A percentile compares a stretch with the other conserved stretches of the same genome.
Conservation (phyloP, 2,113 vertebrate species). For the Gracilinanus agilis region DNA sequence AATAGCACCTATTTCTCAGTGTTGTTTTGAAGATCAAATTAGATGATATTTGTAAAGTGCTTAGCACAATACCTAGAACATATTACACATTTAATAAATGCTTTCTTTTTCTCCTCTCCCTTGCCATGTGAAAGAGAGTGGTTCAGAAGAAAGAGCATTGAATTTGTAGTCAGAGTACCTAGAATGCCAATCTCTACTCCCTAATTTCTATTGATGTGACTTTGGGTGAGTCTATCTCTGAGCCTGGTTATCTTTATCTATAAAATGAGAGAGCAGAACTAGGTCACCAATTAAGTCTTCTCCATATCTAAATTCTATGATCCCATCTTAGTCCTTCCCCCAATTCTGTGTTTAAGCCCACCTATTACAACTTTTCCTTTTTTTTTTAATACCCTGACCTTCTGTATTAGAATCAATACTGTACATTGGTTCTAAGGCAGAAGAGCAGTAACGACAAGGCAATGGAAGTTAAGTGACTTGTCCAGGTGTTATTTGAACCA, state of each 20-base stretch:
- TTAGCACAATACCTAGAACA: neutral
- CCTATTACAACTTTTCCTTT: neutral
- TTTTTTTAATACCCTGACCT: no score
- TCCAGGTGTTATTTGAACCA: no score
- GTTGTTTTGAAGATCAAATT: neutral
- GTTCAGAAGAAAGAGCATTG: neutral
- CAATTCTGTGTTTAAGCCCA: neutral
- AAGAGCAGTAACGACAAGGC: no score
- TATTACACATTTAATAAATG: no score
- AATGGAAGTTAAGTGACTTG: no score
- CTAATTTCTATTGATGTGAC: neutral
- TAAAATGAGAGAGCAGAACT: neutral
- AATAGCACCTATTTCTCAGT: neutral
- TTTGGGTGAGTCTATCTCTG: neutral
- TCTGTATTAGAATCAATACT: no score
- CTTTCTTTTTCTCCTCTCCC: neutral
- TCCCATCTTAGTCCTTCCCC: neutral
- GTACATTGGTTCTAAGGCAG: no score
- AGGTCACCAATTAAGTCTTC: neutral
- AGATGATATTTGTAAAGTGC: neutral
- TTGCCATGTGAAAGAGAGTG: neutral
- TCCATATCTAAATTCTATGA: neutral
- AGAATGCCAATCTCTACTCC: neutral
- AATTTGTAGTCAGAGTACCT: neutral
- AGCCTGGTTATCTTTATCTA: neutral